These are phyloP conservation scores for Cladopsammia gracilis DNA, from an alignment of 64 coral and sea anemone species.

Conservation along the genomic window DNA sequence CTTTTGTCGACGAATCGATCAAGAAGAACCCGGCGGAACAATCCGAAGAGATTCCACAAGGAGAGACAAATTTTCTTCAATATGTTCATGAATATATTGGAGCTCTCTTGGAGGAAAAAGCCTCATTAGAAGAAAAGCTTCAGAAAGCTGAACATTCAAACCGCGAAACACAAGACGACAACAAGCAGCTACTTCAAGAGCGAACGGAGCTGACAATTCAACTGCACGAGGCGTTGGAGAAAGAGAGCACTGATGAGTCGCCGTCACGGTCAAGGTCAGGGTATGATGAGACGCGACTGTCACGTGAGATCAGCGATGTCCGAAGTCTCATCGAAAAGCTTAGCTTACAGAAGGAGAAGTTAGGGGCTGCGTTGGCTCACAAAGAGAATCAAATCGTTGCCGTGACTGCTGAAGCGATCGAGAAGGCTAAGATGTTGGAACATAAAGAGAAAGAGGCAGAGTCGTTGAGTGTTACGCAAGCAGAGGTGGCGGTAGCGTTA, in stretches of 20 bases:
- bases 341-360: constrained; percentile 36
- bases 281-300: constrained; percentile 26
- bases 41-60: not conserved
- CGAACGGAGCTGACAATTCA: constrained; percentile 44
- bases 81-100: constrained; percentile 16
- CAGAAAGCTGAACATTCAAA: constrained; percentile 31
- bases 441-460: constrained; percentile 41
- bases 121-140: not conserved
- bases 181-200: constrained; percentile 28
- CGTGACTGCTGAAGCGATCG: constrained; percentile 26
- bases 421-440: constrained; percentile 34
- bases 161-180: constrained; percentile 1
- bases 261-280: not conserved
- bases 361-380: constrained; percentile 24
- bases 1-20: not conserved
- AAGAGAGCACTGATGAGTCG: not conserved
- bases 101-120: constrained; percentile 15
- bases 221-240: constrained; percentile 19
- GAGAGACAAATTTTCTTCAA: not conserved
- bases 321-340: constrained; percentile 42
- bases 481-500: constrained; percentile 16
- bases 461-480: constrained; percentile 31
- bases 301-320: constrained; percentile 45
- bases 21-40: not conserved
- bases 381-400: constrained; percentile 38